Evolutionary conservation across 1,140 invertebrate species (phyloP).

Genomic region (Drosophila mayri): DNA sequence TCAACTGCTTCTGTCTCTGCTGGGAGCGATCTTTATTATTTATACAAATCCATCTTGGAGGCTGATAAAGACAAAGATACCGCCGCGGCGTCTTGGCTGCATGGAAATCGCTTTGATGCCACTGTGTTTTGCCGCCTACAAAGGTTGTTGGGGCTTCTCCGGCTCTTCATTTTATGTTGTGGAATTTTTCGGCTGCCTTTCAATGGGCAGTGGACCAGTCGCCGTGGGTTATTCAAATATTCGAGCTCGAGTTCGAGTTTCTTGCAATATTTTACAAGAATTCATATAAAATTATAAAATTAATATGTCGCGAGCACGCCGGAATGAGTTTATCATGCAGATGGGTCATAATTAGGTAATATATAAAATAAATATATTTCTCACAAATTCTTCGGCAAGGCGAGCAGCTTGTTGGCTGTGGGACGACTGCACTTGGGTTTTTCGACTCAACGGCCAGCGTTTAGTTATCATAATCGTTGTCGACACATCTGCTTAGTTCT

Average conservation of each 20-base stretch:
- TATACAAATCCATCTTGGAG: conserved; percentile 81
- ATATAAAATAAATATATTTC: conserved; percentile 64
- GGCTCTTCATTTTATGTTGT: conserved; percentile 66
- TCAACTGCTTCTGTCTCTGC: conserved; percentile 67
- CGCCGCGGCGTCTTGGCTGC: conserved; percentile 58
- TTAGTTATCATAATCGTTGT: conserved; percentile 35
- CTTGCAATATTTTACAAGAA: conserved; percentile 81
- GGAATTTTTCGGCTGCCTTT: conserved; percentile 73
- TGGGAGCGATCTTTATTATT: conserved; percentile 73
- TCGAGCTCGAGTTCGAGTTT: conserved; percentile 37
- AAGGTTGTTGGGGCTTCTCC: conserved; percentile 60
- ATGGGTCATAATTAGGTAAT: conserved; percentile 75
- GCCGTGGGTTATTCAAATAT: conserved; percentile 77
- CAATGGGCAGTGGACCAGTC: conserved; percentile 60
- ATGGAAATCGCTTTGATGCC: conserved; percentile 76
- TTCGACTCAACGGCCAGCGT: conserved; percentile 16
- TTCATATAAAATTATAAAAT: conserved; percentile 79
- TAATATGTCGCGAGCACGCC: conserved; percentile 73
- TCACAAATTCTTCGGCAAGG: conserved; percentile 73
- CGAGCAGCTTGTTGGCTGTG: conserved; percentile 71
- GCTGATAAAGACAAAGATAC: conserved; percentile 77
- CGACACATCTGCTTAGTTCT: conserved; percentile 51
- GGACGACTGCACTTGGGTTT: conserved; percentile 62
- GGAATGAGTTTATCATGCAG: conserved; percentile 67
- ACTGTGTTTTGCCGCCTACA: conserved; percentile 80